phyloP scores from a whole-genome alignment of 2,113 vertebrate species.

The Gavia stellata region DNA sequence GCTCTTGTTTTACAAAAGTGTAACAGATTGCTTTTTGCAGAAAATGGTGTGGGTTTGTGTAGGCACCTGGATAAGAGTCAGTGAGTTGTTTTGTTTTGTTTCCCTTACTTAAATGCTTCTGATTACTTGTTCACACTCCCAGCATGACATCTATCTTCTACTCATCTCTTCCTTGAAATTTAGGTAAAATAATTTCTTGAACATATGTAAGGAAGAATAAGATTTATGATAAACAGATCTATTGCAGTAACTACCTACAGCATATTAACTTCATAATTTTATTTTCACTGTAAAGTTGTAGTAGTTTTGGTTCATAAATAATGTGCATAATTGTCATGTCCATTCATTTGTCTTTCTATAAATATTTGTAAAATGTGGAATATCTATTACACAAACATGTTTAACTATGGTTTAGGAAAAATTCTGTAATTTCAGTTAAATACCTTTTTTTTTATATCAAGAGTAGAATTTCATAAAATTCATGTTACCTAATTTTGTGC shows the following conservation, averaged over 20 bases:
- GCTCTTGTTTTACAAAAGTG: not conserved
- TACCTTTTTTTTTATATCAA: not conserved
- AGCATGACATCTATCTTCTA: not conserved
- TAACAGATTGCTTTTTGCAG: not conserved
- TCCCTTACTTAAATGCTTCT: not conserved
- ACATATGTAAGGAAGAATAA: not conserved
- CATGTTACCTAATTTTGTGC: not conserved
- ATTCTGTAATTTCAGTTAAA: fast-evolving
- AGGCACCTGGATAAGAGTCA: not conserved
- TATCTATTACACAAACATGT: not conserved
- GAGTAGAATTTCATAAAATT: not conserved
- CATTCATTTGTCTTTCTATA: not conserved
- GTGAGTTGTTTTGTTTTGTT: not conserved
- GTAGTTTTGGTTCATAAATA: not conserved
- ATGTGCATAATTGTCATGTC: not conserved
- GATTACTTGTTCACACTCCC: not conserved
- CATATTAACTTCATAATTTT: not conserved
- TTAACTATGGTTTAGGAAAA: not conserved
- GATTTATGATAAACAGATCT: not conserved
- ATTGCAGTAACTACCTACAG: not conserved
- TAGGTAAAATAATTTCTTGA: not conserved
- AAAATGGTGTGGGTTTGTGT: not conserved
- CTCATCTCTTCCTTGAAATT: not conserved
- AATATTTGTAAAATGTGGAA: not conserved
- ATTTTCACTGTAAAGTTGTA: not conserved